A percentile compares a stretch with the other conserved stretches of the same genome.
phyloP scores from a whole-genome alignment of 2,888 invertebrate species.

The Pasiphila rectangulata region DNA sequence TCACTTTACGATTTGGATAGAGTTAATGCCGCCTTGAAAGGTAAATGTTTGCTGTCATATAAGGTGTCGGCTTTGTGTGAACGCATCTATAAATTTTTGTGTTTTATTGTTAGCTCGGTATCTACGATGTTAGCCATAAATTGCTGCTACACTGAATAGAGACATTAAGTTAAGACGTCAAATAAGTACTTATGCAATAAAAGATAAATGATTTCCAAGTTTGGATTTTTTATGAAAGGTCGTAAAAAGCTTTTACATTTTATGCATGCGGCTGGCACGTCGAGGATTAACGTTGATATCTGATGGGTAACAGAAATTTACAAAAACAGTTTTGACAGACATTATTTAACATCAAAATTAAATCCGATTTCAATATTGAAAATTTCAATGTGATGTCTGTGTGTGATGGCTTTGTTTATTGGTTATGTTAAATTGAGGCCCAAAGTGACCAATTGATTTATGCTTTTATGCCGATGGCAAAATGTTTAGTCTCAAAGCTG shows the following conservation, averaged over 20 bases:
- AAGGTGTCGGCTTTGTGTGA: slow-evolving; percentile 56
- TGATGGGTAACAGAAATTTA: slow-evolving; percentile 7
- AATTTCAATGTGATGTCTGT: slow-evolving; percentile 8
- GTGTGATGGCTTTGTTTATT: slow-evolving; percentile 3
- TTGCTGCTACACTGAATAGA: slow-evolving; percentile 26
- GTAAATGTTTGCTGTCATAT: slow-evolving; percentile 71
- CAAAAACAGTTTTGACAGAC: slow-evolving; percentile 24
- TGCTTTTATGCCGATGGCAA: slow-evolving; percentile 7
- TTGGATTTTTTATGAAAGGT: slow-evolving; percentile 31
- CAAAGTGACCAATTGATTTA: slow-evolving; percentile 4
- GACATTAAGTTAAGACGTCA: slow-evolving; percentile 25
- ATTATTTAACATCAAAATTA: slow-evolving; percentile 33
- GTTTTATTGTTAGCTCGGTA: slow-evolving; percentile 43
- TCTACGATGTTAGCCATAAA: slow-evolving; percentile 22
- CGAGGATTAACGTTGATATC: slow-evolving; percentile 40
- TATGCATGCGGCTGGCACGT: slow-evolving; percentile 39
- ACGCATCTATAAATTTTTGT: slow-evolving; percentile 54
- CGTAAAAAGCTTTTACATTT: slow-evolving; percentile 43
- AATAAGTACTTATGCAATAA: slow-evolving; percentile 21
- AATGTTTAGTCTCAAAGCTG: slow-evolving; percentile 6
- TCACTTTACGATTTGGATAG: slow-evolving; percentile 77
- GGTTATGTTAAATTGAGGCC: neutral
- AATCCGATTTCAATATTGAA: slow-evolving; percentile 24
- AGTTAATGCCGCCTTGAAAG: slow-evolving; percentile 77
- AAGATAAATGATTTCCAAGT: slow-evolving; percentile 25